Evolutionary conservation across 2,797 vertebrate genomes (phyloP), one percentile per base, ranked within the genome.

Genomic region (Parauchenoglanis ngamensis): DNA sequence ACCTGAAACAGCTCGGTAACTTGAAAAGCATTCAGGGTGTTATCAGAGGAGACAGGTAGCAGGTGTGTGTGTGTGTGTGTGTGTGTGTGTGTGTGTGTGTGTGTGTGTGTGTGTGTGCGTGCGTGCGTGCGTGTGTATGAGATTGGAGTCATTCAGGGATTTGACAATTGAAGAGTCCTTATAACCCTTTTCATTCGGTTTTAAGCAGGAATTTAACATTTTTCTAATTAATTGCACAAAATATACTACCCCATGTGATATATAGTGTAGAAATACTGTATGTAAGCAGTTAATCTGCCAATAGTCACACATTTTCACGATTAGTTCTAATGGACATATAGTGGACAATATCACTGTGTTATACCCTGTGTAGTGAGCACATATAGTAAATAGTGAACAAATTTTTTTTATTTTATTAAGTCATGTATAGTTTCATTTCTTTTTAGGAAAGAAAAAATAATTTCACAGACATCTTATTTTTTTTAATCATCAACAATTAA

Each of bases 11-110:
- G 31, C 61, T 67, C 28, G 4, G 54, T 28, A 49, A 46, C 85
- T 59, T 91, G 87, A 90, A 87, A 90, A 87, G 59, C 77, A 78
- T 90, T 85, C 87, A 83, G 67, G 49, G 72, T 78, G 13, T 81
- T 90, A 88, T 91, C 87, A 82, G 67, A 49, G 28, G 31, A 86
- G 82, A 63, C 77, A 44, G 73, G 85, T 80, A 76, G 72, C 85
- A 86, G 70, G 86, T 87, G 88, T 87, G 88, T 85, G 68, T 88
- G 73, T 87, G 61, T 86, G 72, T 84, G 86, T 83, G 78, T 73
- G 75, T 82, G 83, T 88, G 84, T 73, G 78, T 85, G 85, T 78
- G 85, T 85, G 82, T 78, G 59, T 28, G 70, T 25, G 12, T 49
- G 40, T 8, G 25, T 6, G n/a, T n/a, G n/a, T n/a, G n/a, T n/a